Evolutionary conservation across 2,797 vertebrate genomes (phyloP), one percentile per base, ranked within the genome.

Genomic region (Girardinus metallicus): DNA sequence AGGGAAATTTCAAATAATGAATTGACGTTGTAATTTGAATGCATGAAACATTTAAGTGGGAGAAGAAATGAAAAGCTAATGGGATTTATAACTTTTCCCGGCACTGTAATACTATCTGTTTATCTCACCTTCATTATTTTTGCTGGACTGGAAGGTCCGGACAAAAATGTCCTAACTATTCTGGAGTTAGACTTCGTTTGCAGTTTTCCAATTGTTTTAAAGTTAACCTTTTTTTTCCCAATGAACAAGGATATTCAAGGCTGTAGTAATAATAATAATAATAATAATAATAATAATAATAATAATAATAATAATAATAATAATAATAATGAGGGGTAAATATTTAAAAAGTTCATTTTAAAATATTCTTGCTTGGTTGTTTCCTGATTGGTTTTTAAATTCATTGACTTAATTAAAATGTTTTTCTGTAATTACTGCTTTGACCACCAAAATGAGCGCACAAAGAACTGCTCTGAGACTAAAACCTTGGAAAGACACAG

Each of bases 361-460:
- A 21, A 49, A 74, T 73, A 79, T 74, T 79, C n/a, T 73, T 75
- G 84, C 78, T 81, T 68, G 74, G 36, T 36, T 77, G 21, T 46
- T 51, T 21, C 75, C 57, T 8, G 15, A 13, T 62, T 7, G 15
- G 29, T 80, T 85, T 82, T 81, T 44, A 39, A 72, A 80, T 82
- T 60, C 26, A 75, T 73, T 77, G 39, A 76, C 76, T 87, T 81
- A 77, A 92, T 88, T 87, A 82, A 73, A 55, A 55, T 31, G 23
- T 70, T 79, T 81, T 92, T 85, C 86, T 85, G 68, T 88, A 90
- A 92, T 91, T 89, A 82, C 71, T 75, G 55, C 75, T 83, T 12
- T 57, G 84, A 92, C 89, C 79, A 77, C 82, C 62, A 86, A 85
- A 89, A 89, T 80, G 84, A 91, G 64, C 75, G 77, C 81, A 81